A percentile compares a stretch with the other conserved stretches of the same genome.
Conservation (phyloP, 2,888 invertebrate species). For the Zhuqinia jingwanae region DNA sequence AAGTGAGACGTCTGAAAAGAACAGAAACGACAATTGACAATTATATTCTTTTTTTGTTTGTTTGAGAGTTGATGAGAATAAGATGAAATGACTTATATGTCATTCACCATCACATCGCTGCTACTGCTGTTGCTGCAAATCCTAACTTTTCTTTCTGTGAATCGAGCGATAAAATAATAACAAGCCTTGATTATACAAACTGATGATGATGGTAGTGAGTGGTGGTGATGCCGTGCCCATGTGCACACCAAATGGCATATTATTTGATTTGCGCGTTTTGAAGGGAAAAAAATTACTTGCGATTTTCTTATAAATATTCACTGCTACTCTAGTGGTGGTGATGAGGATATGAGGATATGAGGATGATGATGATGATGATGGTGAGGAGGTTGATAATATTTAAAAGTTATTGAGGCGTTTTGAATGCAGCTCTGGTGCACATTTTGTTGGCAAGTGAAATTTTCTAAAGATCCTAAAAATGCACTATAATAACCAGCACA, state of each 20-base stretch:
- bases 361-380: neutral
- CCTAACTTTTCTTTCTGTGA: neutral
- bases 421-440: too few relatives aligned
- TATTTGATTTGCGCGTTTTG: neutral
- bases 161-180: neutral
- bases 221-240: conserved; percentile 28
- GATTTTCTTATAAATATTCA: neutral
- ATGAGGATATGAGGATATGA: neutral
- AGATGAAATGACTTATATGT: neutral
- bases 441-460: conserved; percentile 60
- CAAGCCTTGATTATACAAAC: too few relatives aligned
- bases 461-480: too few relatives aligned
- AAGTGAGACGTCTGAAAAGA: neutral
- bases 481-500: too few relatives aligned
- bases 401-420: too few relatives aligned
- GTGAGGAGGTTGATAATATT: too few relatives aligned
- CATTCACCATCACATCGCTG: neutral
- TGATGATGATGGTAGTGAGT: too few relatives aligned
- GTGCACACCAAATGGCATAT: conserved; percentile 36
- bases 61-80: conserved; percentile 1
- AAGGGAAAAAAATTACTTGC: conserved; percentile 11
- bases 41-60: conserved; percentile 1
- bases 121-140: too few relatives aligned
- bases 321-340: too few relatives aligned
- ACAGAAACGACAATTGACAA: neutral